These are phyloP conservation scores for Cephalotes varians DNA, from an alignment of 2,888 invertebrate species.

Conservation along the genomic window DNA sequence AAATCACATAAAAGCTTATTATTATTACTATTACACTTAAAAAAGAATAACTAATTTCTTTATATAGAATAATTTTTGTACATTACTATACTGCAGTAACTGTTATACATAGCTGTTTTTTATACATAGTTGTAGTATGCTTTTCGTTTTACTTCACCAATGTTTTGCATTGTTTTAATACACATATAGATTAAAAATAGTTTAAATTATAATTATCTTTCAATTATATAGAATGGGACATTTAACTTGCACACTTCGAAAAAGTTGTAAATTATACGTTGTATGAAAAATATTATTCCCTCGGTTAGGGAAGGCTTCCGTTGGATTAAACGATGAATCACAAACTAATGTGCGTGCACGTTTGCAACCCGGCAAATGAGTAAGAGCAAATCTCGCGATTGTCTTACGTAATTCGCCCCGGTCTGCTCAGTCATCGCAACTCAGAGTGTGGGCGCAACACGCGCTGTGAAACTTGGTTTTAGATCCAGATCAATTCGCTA, in stretches of 20 bases:
- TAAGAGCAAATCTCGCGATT: constrained; percentile 68
- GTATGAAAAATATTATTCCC: too few relatives aligned
- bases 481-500: constrained; percentile 54
- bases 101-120: background rate
- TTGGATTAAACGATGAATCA: constrained; percentile 72
- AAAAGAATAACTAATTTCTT: background rate
- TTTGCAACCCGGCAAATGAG: constrained; percentile 68
- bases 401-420: constrained; percentile 68
- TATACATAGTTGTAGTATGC: background rate
- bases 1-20: background rate
- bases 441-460: constrained; percentile 66
- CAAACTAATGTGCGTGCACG: constrained; percentile 51
- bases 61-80: background rate
- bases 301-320: constrained; percentile 42
- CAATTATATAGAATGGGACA: too few relatives aligned
- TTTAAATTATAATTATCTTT: constrained; percentile 3
- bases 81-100: background rate
- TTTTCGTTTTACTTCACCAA: background rate
- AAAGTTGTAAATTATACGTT: too few relatives aligned
- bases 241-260: too few relatives aligned
- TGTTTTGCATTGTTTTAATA: background rate
- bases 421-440: constrained; percentile 49
- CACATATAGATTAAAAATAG: background rate
- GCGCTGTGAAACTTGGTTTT: constrained; percentile 40
- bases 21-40: background rate